Evolutionary conservation across 2,797 vertebrate genomes (phyloP).

Genomic region (Danio albolineatus): DNA sequence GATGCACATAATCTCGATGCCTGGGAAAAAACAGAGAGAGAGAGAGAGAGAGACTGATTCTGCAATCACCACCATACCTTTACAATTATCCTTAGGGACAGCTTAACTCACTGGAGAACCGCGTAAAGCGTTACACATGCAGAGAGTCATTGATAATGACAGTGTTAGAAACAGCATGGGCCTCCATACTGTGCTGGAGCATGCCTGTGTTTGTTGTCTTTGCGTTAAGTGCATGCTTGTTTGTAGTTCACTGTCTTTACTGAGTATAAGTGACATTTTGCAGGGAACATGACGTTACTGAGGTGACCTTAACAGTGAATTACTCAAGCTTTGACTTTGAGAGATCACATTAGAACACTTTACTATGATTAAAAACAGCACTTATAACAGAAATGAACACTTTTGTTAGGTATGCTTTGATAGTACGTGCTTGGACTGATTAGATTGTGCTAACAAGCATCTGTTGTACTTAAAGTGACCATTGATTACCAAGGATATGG

Average conservation of each 20-base stretch:
- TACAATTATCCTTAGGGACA: constrained; percentile 73
- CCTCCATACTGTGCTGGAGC: constrained; percentile 9
- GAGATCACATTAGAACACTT: background rate
- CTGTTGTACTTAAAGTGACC: too few relatives aligned
- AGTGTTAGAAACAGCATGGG: constrained; percentile 30
- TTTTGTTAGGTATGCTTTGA: too few relatives aligned
- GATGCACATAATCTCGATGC: constrained; percentile 98
- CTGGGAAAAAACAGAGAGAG: constrained; percentile 76
- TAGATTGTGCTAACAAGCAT: too few relatives aligned
- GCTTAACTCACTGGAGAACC: constrained; percentile 67
- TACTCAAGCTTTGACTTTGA: background rate
- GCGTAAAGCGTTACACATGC: constrained; percentile 68
- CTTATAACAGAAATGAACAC: too few relatives aligned
- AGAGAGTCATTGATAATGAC: constrained; percentile 61
- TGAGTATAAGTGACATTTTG: background rate
- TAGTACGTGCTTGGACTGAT: too few relatives aligned
- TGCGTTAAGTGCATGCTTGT: constrained; percentile 10
- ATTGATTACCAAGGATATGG: too few relatives aligned
- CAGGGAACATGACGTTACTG: background rate
- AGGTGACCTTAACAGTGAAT: background rate
- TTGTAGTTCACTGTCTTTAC: background rate
- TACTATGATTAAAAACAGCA: too few relatives aligned
- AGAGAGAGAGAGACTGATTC: constrained; percentile 56
- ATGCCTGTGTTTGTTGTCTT: constrained; percentile 2
- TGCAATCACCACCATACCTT: constrained; percentile 74